These are phyloP conservation scores for Semaprochilodus insignis DNA, from an alignment of 2,797 vertebrate species.

Conservation along the genomic window DNA sequence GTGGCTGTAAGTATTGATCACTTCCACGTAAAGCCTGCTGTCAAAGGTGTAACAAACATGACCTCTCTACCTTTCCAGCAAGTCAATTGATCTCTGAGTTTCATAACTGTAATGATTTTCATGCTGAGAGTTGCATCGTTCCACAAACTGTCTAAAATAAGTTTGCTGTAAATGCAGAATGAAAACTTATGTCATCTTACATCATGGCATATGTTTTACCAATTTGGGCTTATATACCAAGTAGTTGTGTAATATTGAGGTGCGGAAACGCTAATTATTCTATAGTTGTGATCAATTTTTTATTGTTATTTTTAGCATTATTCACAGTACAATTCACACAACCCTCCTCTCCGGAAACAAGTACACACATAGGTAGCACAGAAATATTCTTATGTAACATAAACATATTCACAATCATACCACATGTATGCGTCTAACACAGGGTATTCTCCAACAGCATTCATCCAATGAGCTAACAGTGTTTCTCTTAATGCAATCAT, in stretches of 20 bases:
- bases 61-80: neutral
- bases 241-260: neutral
- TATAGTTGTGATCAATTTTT: too few species aligned
- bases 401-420: too few species aligned
- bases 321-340: too few species aligned
- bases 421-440: too few species aligned
- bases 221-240: neutral
- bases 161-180: neutral
- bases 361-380: too few species aligned
- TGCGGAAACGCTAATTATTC: too few species aligned
- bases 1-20: conserved; percentile 36
- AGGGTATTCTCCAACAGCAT: too few species aligned
- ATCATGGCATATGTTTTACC: neutral
- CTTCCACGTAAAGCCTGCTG: neutral
- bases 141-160: neutral
- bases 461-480: too few species aligned
- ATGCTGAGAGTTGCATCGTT: neutral
- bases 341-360: too few species aligned
- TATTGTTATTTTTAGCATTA: too few species aligned
- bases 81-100: neutral
- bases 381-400: too few species aligned
- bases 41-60: conserved; percentile 39
- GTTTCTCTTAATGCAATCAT: too few species aligned
- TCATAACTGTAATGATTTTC: conserved; percentile 17
- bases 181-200: neutral